Conservation (phyloP, 2,797 vertebrate genomes). For the Lacerta agilis region DNA sequence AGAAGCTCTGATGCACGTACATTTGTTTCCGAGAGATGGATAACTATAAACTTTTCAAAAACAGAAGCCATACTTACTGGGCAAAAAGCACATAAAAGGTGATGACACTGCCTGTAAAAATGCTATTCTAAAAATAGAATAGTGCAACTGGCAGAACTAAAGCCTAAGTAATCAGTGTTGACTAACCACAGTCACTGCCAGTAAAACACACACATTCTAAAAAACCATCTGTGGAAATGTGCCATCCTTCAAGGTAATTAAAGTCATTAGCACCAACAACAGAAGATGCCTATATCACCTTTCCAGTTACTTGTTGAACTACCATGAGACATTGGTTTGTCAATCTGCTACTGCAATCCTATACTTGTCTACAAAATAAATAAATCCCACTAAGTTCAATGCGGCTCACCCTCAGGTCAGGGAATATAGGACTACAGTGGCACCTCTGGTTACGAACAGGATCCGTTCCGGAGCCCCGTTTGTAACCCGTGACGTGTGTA, state of each 20-base stretch:
- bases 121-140: neutral
- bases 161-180: neutral
- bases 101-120: neutral
- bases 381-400: neutral
- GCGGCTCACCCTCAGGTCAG: neutral
- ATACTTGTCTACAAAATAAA: neutral
- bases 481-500: too few relatives aligned
- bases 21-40: neutral
- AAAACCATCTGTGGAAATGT: neutral
- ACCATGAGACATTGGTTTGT: neutral
- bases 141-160: neutral
- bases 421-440: neutral
- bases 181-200: too few relatives aligned
- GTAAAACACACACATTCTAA: neutral
- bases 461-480: too few relatives aligned
- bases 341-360: neutral
- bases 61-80: neutral
- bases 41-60: neutral
- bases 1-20: accelerated
- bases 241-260: neutral
- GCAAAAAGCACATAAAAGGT: neutral
- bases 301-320: constrained; percentile 18
- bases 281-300: neutral
- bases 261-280: constrained; percentile 12
- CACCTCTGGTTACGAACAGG: too few relatives aligned